Base-by-base conservation (phyloP, 2,888 invertebrate genomes). In the Lycia hirtaria region DNA sequence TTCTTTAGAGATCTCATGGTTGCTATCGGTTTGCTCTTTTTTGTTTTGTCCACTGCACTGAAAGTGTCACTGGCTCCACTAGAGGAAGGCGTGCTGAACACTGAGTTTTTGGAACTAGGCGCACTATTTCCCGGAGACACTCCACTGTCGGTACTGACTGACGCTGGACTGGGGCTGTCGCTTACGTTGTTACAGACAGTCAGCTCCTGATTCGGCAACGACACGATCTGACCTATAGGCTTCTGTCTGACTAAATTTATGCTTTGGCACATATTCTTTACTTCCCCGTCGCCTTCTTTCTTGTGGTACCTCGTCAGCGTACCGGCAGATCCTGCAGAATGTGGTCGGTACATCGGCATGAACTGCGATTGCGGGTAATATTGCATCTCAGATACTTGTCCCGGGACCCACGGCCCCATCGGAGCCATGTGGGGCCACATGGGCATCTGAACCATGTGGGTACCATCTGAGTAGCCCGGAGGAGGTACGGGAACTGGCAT, bases 241-340 rank as follows among this genome's bases (percentile, higher is more conserved):
- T 92, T 92, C 70, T 92, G 92, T 63, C 92, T 85, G 69, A 92
- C 90, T 78, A 92, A 81, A 73, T 89, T 92, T 77, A 92, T 87
- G 76, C 89, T 92, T 89, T 92, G 92, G 91, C 92, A 92, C 88
- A 88, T 77, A 65, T 85, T 79, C 68, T 87, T 91, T 56, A 80
- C 78, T 60, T 87, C 86, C 60, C 75, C 72, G 24, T 87, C 87
- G 53, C 71, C 71, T 1, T 88, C 88, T 66, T 85, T 88, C 72
- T 88, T 92, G 35, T 83, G 88, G 65, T 91, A 92, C 66, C 92
- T 78, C 26, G 88, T 92, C 64, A 91, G 68, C 0, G 88, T 92
- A 0, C 92, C 92, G 2, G 92, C 91, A 0, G 92, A 92, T 0
- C 92, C 92, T 1, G 92, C 92, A 0, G 91, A 90, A 64, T 85